Evolutionary conservation across 2,113 vertebrate species (phyloP), one percentile per base, ranked within the genome.

Genomic region (Apteryx owenii): DNA sequence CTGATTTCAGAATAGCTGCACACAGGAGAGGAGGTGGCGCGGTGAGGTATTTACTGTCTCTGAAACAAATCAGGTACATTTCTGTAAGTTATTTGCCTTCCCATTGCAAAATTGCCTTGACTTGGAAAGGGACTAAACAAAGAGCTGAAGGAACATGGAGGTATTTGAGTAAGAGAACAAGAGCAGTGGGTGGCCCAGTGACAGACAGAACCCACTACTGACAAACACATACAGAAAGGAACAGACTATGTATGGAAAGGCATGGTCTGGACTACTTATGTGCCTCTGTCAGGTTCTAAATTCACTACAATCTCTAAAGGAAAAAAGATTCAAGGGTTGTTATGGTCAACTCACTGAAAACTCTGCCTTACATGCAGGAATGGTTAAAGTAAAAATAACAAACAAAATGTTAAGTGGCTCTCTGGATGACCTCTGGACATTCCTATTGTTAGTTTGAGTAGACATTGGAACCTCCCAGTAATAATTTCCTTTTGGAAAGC

Each of bases 401-500:
- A 94, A 69, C 50, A 82, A 87, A 95, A 81, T 89, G 23, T 64
- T 60, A 90, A 93, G 54, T 95, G 81, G 36, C 33, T 95, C 91
- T 91, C 79, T 95, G 89, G 71, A 96, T 82, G 89, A 95, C 94
- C 94, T 89, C 85, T 75, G 89, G 78, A 82, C 68, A 68, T 94
- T 94, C 75, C 36, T 91, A 23, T 82, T 95, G 84, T 93, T 95
- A 91, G 65, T 73, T 36, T 85, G 91, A 91, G 60, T 76, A 92
- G 93, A 88, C 1, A 2, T 16, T 70, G 68, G 85, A 96, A 95
- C 78, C 42, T 95, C 64, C 40, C 61, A 78, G 60, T 93, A 90
- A 90, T 87, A 84, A 92, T 89, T 96, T 90, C 91, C 85, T 88
- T 88, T 90, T 95, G 81, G 93, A 96, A 94, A 77, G 40, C 46